Percentiles rank a stretch among this genome's conserved stretches.
These are phyloP conservation scores for Saturnia japonica DNA, from an alignment of 2,888 invertebrate species.

Conservation along the genomic window DNA sequence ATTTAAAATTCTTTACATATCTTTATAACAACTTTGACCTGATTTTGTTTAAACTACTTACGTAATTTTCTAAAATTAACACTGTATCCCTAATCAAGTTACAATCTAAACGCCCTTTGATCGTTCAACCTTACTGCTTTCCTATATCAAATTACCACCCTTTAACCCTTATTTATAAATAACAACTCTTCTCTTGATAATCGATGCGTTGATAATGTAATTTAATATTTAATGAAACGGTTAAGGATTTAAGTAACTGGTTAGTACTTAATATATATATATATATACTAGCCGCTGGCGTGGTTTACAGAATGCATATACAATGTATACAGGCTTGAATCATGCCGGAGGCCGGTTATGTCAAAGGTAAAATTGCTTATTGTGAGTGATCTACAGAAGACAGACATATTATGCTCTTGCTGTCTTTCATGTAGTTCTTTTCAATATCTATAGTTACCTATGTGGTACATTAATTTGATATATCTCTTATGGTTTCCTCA, in stretches of 20 bases:
- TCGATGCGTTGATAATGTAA: conserved; percentile 10
- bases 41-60: not conserved
- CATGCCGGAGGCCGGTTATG: no score
- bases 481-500: no score
- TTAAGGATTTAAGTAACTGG: not conserved
- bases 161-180: not conserved
- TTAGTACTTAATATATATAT: not conserved
- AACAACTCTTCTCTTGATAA: conserved; percentile 6
- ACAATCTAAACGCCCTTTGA: not conserved
- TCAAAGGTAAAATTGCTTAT: no score
- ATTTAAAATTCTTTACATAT: not conserved
- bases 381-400: no score
- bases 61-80: conserved; percentile 7
- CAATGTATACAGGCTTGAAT: no score
- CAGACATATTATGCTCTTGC: no score
- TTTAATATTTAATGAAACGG: not conserved
- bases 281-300: no score
- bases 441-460: no score
- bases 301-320: no score
- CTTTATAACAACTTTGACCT: not conserved
- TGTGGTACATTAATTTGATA: no score
- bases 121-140: not conserved
- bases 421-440: no score
- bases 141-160: conserved; percentile 1
- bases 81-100: not conserved